Evolutionary conservation across 2,113 vertebrate species (phyloP).

Genomic region (Fulica atra): DNA sequence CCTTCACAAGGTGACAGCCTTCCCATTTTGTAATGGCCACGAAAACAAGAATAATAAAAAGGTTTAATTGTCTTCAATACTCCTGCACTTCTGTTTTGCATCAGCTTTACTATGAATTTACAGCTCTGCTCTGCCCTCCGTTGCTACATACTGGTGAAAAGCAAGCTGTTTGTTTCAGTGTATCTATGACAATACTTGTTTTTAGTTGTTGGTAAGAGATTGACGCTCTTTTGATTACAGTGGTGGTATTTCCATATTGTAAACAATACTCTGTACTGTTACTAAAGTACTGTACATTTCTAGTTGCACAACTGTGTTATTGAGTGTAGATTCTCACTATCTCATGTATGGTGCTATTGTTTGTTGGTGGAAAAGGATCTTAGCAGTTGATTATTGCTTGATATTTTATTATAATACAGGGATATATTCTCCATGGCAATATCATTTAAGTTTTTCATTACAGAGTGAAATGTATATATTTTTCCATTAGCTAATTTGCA

Average conservation of each 20-base stretch:
- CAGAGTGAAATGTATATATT: conserved; percentile 76
- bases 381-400: conserved; percentile 70
- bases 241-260: conserved; percentile 68
- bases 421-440: conserved; percentile 71
- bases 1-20: not conserved
- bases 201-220: conserved; percentile 35
- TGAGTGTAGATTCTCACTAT: conserved; percentile 76
- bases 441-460: conserved; percentile 62
- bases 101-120: not conserved
- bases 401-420: conserved; percentile 77
- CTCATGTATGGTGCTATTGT: conserved; percentile 86
- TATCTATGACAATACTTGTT: conserved; percentile 12
- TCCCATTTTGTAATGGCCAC: not conserved
- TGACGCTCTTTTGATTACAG: conserved; percentile 61
- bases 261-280: conserved; percentile 76
- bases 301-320: conserved; percentile 78
- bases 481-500: conserved; percentile 71
- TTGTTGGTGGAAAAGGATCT: conserved; percentile 67
- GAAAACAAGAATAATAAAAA: not conserved
- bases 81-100: not conserved
- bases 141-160: conserved; percentile 67
- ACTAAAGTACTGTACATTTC: conserved; percentile 78
- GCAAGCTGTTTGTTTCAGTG: conserved; percentile 46
- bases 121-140: conserved; percentile 31
- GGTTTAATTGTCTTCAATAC: not conserved